phyloP scores from a whole-genome alignment of 1,140 invertebrate genomes.

The Drosophila pallidifrons region DNA sequence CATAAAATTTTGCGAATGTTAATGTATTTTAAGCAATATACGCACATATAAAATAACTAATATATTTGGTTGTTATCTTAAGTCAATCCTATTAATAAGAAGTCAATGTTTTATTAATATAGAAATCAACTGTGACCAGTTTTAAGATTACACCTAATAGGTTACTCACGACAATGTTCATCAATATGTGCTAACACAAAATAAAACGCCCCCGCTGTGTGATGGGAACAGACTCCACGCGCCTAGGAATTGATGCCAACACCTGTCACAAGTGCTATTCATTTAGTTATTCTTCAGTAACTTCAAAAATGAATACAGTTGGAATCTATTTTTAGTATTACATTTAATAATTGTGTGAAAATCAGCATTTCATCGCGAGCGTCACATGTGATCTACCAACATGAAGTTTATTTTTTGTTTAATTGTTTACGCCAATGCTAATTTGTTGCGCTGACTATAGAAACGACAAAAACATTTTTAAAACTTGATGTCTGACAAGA shows the following conservation, averaged over 20 bases:
- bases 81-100: not conserved
- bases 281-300: constrained; percentile 41
- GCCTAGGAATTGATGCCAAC: constrained; percentile 36
- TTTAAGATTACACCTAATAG: not conserved
- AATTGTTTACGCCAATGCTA: constrained; percentile 62
- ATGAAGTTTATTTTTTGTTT: constrained; percentile 39
- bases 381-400: constrained; percentile 56
- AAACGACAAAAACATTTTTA: constrained; percentile 6
- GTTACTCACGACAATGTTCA: not conserved
- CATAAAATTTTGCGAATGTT: too few relatives aligned
- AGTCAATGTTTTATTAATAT: not conserved
- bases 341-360: constrained; percentile 56
- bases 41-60: too few relatives aligned
- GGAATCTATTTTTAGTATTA: constrained; percentile 54
- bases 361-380: constrained; percentile 39
- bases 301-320: constrained; percentile 49
- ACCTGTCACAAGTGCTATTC: constrained; percentile 48
- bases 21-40: too few relatives aligned
- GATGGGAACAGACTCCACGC: constrained; percentile 4
- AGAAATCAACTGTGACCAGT: not conserved
- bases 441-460: constrained; percentile 42
- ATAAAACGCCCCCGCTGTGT: not conserved
- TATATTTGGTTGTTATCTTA: not conserved
- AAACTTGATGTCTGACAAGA: not conserved
- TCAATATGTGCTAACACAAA: not conserved